Evolutionary conservation across 2,113 vertebrate genomes (phyloP).

Genomic region (Egretta garzetta): DNA sequence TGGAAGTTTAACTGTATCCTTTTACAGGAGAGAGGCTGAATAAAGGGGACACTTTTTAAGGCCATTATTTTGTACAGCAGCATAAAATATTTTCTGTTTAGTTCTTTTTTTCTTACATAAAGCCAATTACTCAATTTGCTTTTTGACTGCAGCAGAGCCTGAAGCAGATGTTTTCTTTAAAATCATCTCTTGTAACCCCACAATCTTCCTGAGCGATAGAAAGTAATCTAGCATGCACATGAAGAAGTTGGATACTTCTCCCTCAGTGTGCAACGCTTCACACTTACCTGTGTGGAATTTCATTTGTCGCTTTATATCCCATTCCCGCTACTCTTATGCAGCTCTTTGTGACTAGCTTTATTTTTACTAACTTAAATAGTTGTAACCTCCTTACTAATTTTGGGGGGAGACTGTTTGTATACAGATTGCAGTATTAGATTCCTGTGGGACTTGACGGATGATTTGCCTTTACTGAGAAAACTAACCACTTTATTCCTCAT

Average conservation of each 20-base stretch:
- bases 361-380: neutral
- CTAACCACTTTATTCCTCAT: neutral
- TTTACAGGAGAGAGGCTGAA: neutral
- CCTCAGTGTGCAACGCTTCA: neutral
- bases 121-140: rapidly evolving
- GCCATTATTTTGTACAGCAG: neutral
- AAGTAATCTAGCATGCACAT: neutral
- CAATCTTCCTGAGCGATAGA: neutral
- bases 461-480: neutral
- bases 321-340: neutral
- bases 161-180: neutral
- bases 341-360: neutral
- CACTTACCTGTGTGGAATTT: neutral
- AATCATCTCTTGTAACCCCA: neutral
- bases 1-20: neutral
- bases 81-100: neutral
- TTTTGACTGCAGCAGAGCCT: neutral
- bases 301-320: neutral
- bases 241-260: neutral
- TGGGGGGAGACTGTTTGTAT: neutral
- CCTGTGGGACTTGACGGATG: neutral
- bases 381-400: neutral
- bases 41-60: neutral
- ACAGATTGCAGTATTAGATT: neutral
- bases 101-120: neutral